Evolutionary conservation across 2,888 invertebrate species (phyloP), one percentile per base, ranked within the genome.

Genomic region (Apamea sordens): DNA sequence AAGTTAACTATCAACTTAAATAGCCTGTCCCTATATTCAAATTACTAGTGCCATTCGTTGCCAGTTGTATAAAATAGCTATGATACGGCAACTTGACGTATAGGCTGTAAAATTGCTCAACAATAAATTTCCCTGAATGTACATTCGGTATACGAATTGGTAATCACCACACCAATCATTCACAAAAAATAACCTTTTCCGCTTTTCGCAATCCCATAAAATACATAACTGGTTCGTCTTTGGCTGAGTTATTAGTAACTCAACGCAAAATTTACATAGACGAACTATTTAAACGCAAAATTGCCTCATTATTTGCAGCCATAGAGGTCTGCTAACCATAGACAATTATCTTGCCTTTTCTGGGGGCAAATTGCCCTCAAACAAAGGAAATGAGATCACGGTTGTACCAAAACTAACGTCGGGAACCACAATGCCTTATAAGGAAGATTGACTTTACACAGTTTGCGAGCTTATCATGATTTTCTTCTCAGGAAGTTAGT

Each of bases 361-460:
- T 89, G 69, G 91, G 88, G 77, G 88, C 86, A 93, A 93, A 94
- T 95, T 93, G 85, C 91, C 83, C 74, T 83, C 84, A 84, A 91
- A 95, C 94, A 94, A 94, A 93, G 92, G 89, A 89, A 92, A 92
- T 92, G 92, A 93, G 94, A 92, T 91, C 92, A 93, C 85, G 88
- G 85, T 74, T 88, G 80, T 74, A 79, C 86, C 88, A 80, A 86
- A 88, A 73, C 59, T 32, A 67, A 86, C 77, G n/a, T 64, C 84
- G 82, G 80, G 91, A 92, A 95, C 93, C 94, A 82, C 94, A 93
- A 85, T 76, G 73, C 94, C 94, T 93, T 94, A 86, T 94, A 93
- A 77, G 92, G 94, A 86, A 89, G 80, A 93, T 93, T 73, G 92
- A 92, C 91, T 89, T 90, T 28, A 36, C 41, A 3, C 56, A 93